Percentiles rank a stretch among this genome's conserved stretches.
These are phyloP conservation scores for Macquaria ambigua DNA, from an alignment of 2,113 vertebrate species.

Conservation along the genomic window DNA sequence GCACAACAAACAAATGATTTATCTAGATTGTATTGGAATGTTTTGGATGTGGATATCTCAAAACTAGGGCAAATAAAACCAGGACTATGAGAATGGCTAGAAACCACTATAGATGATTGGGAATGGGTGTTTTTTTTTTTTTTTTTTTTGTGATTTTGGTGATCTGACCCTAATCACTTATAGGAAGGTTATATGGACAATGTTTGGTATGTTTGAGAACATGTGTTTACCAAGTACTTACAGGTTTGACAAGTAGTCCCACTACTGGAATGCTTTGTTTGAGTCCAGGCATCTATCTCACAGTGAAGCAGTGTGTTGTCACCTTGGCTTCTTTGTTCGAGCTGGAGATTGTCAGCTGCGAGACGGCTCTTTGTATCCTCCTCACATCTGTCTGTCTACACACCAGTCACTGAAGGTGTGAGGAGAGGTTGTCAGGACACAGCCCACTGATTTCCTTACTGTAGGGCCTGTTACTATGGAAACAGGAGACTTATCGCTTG, in stretches of 20 bases:
- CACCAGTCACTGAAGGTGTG: slow-evolving; percentile 59
- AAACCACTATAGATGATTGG: background rate
- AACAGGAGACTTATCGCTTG: slow-evolving; percentile 70
- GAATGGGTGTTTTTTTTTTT: background rate
- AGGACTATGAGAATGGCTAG: background rate
- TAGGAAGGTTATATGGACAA: slow-evolving; percentile 2
- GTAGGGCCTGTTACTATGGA: slow-evolving; percentile 74
- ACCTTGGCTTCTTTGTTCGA: slow-evolving; percentile 42
- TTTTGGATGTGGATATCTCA: background rate
- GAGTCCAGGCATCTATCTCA: background rate
- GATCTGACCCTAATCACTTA: background rate
- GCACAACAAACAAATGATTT: background rate
- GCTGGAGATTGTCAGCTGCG: slow-evolving; percentile 10
- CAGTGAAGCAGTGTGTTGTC: slow-evolving; percentile 31
- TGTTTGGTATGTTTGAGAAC: slow-evolving; percentile 48
- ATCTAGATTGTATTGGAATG: background rate
- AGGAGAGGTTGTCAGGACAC: slow-evolving; percentile 55
- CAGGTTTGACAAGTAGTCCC: slow-evolving; percentile 64
- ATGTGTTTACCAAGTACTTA: slow-evolving; percentile 48
- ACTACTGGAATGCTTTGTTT: slow-evolving; percentile 70
- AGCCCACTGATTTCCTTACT: slow-evolving; percentile 58
- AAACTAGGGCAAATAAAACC: background rate
- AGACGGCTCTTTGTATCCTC: slow-evolving; percentile 40
- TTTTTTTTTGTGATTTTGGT: background rate
- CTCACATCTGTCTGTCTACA: slow-evolving; percentile 61